A percentile compares a stretch with the other conserved stretches of the same genome.
Conservation (phyloP, 2,888 invertebrate genomes). For the Cryptophagus acutangulus region DNA sequence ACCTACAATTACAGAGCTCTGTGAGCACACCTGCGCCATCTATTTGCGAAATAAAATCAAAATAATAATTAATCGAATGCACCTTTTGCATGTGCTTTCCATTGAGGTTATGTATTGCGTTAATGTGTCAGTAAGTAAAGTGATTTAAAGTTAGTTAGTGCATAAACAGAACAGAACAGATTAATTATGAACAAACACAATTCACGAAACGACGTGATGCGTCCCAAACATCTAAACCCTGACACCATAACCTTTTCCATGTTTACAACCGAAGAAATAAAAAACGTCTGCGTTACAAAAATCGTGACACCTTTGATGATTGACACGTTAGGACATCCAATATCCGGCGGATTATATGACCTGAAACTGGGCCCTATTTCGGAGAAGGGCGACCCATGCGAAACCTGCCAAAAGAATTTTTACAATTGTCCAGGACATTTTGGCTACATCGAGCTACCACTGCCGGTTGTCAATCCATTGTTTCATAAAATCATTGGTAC, state of each 20-base stretch:
- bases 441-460: conserved; percentile 87
- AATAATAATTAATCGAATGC: too few species aligned
- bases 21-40: too few species aligned
- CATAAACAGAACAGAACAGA: too few species aligned
- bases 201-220: too few species aligned
- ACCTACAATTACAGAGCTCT: too few species aligned
- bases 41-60: too few species aligned
- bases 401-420: conserved; percentile 68
- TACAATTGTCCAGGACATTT: conserved; percentile 84
- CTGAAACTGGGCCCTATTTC: conserved; percentile 63
- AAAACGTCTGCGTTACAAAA: conserved; percentile 73
- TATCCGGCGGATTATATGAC: conserved; percentile 88
- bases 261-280: conserved; percentile 72
- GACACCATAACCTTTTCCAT: conserved; percentile 59
- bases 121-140: too few species aligned
- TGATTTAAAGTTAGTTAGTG: too few species aligned
- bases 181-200: too few species aligned
- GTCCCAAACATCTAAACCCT: conserved; percentile 26
- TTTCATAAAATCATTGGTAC: conserved; percentile 70
- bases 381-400: conserved; percentile 66
- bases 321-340: conserved; percentile 76
- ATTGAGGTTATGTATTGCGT: too few species aligned
- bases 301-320: conserved; percentile 74
- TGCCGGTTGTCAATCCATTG: conserved; percentile 87
- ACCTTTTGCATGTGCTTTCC: too few species aligned